phyloP scores from a whole-genome alignment of 2,888 invertebrate species.

The Anticlea derivata region DNA sequence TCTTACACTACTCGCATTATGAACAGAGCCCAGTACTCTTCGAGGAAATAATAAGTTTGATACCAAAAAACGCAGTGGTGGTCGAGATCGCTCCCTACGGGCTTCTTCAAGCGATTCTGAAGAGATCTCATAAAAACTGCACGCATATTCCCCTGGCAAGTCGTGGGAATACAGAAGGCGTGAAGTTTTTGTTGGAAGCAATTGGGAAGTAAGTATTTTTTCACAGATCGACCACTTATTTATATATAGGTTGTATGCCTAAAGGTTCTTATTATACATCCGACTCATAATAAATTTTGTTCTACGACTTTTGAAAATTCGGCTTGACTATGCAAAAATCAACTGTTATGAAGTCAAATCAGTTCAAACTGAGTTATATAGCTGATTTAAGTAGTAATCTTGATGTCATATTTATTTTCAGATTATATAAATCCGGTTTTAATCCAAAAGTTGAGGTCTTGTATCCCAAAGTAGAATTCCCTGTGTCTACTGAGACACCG shows the following conservation, averaged over 20 bases:
- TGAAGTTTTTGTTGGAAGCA: conserved; percentile 80
- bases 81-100: conserved; percentile 95
- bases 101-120: conserved; percentile 91
- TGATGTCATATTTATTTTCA: conserved; percentile 49
- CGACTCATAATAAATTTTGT: too few relatives aligned
- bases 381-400: too few relatives aligned
- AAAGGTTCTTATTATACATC: too few relatives aligned
- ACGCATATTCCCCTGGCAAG: conserved; percentile 89
- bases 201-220: conserved; percentile 82
- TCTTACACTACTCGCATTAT: background rate
- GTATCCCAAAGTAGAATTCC: conserved; percentile 88
- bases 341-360: too few relatives aligned
- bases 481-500: conserved; percentile 93
- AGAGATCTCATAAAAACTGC: conserved; percentile 87
- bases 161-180: conserved; percentile 83
- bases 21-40: conserved; percentile 85
- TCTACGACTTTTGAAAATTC: too few relatives aligned
- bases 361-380: too few relatives aligned
- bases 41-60: conserved; percentile 89
- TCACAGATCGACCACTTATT: too few relatives aligned
- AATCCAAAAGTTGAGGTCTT: conserved; percentile 87
- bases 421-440: conserved; percentile 88
- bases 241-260: too few relatives aligned
- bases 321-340: too few relatives aligned
- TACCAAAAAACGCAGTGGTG: conserved; percentile 90